Conservation (phyloP, 2,888 invertebrate species). For the Sepioteuthis lessoniana region DNA sequence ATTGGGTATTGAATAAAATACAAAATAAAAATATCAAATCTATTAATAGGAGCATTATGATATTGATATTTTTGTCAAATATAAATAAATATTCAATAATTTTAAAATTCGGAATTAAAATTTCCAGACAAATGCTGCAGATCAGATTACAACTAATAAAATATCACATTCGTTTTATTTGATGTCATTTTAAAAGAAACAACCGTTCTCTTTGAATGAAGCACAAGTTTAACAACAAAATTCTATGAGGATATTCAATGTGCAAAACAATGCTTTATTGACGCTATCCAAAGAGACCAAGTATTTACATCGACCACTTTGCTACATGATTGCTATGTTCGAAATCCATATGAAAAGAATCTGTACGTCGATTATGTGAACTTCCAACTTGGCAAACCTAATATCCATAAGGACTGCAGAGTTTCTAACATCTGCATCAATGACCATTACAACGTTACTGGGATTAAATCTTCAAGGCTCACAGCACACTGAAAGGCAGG, state of each 20-base stretch:
- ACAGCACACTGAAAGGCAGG: not conserved
- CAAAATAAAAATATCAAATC: too few relatives aligned
- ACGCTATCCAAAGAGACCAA: not conserved
- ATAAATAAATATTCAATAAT: too few relatives aligned
- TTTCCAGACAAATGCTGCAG: too few relatives aligned
- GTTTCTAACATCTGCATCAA: not conserved
- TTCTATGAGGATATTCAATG: not conserved
- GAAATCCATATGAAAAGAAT: not conserved
- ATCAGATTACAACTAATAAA: too few relatives aligned
- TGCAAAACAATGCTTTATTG: not conserved
- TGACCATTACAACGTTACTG: not conserved
- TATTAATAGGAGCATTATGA: too few relatives aligned
- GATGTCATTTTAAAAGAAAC: too few relatives aligned
- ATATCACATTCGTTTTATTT: too few relatives aligned
- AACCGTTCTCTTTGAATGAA: too few relatives aligned
- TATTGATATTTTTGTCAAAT: too few relatives aligned
- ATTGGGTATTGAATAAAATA: too few relatives aligned
- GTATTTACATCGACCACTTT: not conserved
- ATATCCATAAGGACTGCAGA: not conserved
- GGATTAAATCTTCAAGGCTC: slow-evolving; percentile 33
- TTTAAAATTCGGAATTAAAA: too few relatives aligned
- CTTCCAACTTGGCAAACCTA: not conserved
- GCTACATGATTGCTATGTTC: not conserved
- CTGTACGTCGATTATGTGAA: not conserved
- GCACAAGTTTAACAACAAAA: too few relatives aligned